Percentiles rank a stretch among this genome's conserved stretches.
phyloP scores from a whole-genome alignment of 2,113 vertebrate genomes.

The Poeciliopsis turrubarensis region DNA sequence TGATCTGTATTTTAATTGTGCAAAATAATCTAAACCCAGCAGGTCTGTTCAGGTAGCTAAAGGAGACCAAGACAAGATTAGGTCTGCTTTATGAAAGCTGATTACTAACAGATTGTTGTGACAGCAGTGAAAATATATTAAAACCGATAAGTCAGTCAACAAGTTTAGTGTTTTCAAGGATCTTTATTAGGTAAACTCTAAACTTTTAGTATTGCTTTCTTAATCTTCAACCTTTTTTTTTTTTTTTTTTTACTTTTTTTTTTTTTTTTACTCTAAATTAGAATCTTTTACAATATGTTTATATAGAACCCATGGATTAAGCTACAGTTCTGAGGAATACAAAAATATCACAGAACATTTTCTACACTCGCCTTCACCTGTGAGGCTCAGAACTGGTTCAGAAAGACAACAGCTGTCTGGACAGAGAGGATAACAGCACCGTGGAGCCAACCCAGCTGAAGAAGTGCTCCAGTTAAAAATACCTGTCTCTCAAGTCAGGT shows the following conservation, averaged over 20 bases:
- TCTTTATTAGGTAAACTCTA: conserved; percentile 85
- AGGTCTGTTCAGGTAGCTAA: too few species aligned
- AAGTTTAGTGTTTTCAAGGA: conserved; percentile 68
- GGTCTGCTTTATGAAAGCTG: too few species aligned
- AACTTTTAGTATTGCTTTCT: conserved; percentile 81
- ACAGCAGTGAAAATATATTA: background rate
- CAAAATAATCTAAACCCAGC: too few species aligned
- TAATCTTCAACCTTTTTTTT: conserved; percentile 37
- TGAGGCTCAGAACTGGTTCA: conserved; percentile 54
- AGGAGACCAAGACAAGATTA: too few species aligned
- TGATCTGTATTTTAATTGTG: too few species aligned
- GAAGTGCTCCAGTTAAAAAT: background rate
- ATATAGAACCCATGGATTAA: conserved; percentile 73
- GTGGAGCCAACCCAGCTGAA: conserved; percentile 26
- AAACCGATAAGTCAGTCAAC: background rate
- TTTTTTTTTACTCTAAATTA: conserved; percentile 75
- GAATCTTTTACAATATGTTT: conserved; percentile 78
- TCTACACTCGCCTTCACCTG: conserved; percentile 75
- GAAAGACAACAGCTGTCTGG: conserved; percentile 63
- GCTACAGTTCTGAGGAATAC: conserved; percentile 84
- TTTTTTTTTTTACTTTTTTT: conserved; percentile 57
- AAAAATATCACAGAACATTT: conserved; percentile 87
- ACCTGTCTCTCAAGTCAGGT: background rate
- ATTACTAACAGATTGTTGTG: background rate
- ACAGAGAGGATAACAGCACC: conserved; percentile 60